These are phyloP conservation scores for Hermodice carunculata DNA, from an alignment of 2,888 invertebrate genomes.

Conservation along the genomic window DNA sequence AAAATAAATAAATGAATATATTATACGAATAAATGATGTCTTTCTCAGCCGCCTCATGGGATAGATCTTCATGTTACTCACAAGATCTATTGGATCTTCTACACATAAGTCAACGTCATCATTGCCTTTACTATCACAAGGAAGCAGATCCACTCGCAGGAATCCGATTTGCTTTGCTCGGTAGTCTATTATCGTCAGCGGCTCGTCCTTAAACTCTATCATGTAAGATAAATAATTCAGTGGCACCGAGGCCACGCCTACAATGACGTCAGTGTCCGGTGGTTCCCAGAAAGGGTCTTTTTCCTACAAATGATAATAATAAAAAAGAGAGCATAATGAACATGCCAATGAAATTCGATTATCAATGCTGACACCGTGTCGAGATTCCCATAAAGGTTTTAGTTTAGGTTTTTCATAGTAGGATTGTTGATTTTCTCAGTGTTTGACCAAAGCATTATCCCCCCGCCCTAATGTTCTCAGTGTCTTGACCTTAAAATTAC, in stretches of 20 bases:
- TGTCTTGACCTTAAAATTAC: no score
- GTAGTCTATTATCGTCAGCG: slow-evolving; percentile 41
- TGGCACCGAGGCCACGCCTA: slow-evolving; percentile 41
- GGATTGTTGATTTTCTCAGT: no score
- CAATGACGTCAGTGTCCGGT: slow-evolving; percentile 37
- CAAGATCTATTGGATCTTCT: slow-evolving; percentile 43
- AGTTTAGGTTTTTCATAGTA: no score
- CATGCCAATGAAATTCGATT: no score
- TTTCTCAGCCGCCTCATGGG: no score
- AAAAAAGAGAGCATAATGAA: no score
- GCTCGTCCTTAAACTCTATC: slow-evolving; percentile 40
- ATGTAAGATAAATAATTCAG: slow-evolving; percentile 41
- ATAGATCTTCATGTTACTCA: slow-evolving; percentile 12
- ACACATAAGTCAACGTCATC: slow-evolving; percentile 36
- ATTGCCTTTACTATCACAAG: slow-evolving; percentile 36
- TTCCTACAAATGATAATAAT: slow-evolving; percentile 35
- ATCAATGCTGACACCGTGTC: no score
- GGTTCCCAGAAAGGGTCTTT: slow-evolving; percentile 48
- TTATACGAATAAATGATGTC: no score
- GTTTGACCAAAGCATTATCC: no score
- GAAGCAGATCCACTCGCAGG: slow-evolving; percentile 32
- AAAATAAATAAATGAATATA: no score
- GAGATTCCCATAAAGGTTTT: no score
- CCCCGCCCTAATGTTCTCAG: no score
- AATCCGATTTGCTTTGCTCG: slow-evolving; percentile 33